A percentile compares a stretch with the other conserved stretches of the same genome.
Evolutionary conservation across 2,888 invertebrate species (phyloP).

Genomic region (Trilocha varians): DNA sequence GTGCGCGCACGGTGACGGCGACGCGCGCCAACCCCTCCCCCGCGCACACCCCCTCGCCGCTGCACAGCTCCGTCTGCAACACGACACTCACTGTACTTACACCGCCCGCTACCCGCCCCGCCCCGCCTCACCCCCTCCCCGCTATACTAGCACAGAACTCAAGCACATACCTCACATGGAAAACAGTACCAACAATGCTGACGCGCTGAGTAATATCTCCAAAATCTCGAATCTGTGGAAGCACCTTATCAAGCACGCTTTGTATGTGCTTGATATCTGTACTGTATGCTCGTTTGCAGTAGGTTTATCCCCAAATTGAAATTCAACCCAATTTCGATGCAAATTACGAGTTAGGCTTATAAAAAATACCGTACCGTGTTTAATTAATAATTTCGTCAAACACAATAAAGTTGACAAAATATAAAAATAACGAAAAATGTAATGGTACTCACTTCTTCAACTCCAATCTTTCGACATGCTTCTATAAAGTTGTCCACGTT

Average conservation of each 20-base stretch:
- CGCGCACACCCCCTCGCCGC: constrained; percentile 67
- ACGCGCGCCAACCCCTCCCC: constrained; percentile 21
- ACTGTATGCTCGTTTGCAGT: too few species aligned
- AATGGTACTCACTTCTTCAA: constrained; percentile 85
- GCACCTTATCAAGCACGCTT: too few species aligned
- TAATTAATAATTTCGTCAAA: too few species aligned
- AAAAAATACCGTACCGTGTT: too few species aligned
- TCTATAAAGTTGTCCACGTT: constrained; percentile 97
- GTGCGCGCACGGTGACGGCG: constrained; percentile 47
- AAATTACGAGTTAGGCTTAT: too few species aligned
- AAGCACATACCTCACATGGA: too few species aligned
- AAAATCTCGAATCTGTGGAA: too few species aligned
- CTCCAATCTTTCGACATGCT: constrained; percentile 94
- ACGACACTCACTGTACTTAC: constrained; percentile 60
- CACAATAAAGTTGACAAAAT: constrained; percentile 6
- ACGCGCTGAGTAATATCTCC: too few species aligned
- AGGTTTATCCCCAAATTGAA: too few species aligned
- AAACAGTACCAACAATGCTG: too few species aligned
- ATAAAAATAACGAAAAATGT: not conserved
- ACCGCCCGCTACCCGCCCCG: not conserved
- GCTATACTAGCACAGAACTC: not conserved
- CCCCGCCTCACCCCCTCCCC: not conserved
- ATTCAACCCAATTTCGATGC: too few species aligned
- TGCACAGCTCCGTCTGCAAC: constrained; percentile 80
- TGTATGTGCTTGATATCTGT: too few species aligned